phyloP scores from a whole-genome alignment of 2,113 vertebrate genomes.

The Myotis lucifugus region DNA sequence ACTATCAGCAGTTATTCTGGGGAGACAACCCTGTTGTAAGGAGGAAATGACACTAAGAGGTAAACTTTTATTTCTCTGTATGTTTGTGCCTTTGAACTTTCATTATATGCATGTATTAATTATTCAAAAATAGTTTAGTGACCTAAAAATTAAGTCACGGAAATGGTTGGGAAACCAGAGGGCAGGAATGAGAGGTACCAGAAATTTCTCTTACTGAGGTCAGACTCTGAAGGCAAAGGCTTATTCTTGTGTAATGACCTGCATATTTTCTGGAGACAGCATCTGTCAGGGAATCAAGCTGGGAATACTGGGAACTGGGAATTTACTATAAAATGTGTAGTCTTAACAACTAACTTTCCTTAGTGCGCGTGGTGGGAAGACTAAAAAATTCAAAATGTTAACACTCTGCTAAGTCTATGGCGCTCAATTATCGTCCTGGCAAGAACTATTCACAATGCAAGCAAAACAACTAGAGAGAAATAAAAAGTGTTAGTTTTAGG shows the following conservation, averaged over 20 bases:
- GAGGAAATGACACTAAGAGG: neutral
- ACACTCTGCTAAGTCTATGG: neutral
- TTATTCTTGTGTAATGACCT: neutral
- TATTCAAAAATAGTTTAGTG: conserved; percentile 1
- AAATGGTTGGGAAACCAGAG: neutral
- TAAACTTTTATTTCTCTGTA: neutral
- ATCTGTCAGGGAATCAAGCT: neutral
- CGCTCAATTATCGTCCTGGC: neutral
- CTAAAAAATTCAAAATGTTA: neutral
- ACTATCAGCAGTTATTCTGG: neutral
- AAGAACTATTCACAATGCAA: neutral
- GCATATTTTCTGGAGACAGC: neutral
- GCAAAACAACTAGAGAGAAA: neutral
- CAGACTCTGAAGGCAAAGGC: neutral
- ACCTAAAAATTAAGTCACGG: conserved; percentile 1
- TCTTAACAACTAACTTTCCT: neutral
- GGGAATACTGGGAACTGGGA: neutral
- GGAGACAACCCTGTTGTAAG: neutral
- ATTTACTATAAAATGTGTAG: neutral
- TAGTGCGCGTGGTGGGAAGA: neutral
- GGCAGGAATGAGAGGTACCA: neutral
- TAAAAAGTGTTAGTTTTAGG: neutral
- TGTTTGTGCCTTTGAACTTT: neutral
- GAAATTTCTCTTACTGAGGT: neutral
- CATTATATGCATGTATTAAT: neutral